Percentiles rank a stretch among this genome's conserved stretches.
These are phyloP conservation scores for Arnoldichthys spilopterus DNA, from an alignment of 2,797 vertebrate genomes.

Conservation along the genomic window DNA sequence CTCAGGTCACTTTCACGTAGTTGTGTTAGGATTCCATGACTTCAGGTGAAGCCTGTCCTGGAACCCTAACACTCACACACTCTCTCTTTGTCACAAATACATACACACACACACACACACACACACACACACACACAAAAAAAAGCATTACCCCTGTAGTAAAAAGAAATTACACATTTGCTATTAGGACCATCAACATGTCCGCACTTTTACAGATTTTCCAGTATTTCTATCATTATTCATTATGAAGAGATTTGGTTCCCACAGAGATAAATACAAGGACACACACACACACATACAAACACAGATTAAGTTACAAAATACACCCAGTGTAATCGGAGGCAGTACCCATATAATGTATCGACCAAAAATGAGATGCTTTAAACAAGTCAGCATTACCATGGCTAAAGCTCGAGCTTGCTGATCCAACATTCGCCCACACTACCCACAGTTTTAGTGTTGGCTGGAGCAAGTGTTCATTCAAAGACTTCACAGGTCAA, in stretches of 20 bases:
- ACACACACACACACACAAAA: not conserved
- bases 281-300: conserved; percentile 4
- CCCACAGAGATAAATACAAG: not conserved
- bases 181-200: too few relatives aligned
- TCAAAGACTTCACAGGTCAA: conserved; percentile 10
- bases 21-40: conserved; percentile 55
- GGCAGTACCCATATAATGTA: conserved; percentile 26
- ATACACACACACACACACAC: not conserved
- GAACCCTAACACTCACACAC: conserved; percentile 13
- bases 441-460: conserved; percentile 14
- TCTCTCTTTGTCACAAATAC: conserved; percentile 7
- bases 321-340: conserved; percentile 1
- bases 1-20: conserved; percentile 51
- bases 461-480: not conserved
- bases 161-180: too few relatives aligned
- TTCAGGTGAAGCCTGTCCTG: conserved; percentile 11
- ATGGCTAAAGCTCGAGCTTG: not conserved
- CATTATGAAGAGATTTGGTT: too few relatives aligned
- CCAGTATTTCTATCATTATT: too few relatives aligned
- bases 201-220: too few relatives aligned
- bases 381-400: conserved; percentile 34
- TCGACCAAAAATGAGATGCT: conserved; percentile 40
- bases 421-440: conserved; percentile 31
- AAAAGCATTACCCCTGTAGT: too few relatives aligned
- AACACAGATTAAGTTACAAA: conserved; percentile 13